phyloP scores from a whole-genome alignment of 35 echinoderm and acorn worm species.

The Antedon bifida region DNA sequence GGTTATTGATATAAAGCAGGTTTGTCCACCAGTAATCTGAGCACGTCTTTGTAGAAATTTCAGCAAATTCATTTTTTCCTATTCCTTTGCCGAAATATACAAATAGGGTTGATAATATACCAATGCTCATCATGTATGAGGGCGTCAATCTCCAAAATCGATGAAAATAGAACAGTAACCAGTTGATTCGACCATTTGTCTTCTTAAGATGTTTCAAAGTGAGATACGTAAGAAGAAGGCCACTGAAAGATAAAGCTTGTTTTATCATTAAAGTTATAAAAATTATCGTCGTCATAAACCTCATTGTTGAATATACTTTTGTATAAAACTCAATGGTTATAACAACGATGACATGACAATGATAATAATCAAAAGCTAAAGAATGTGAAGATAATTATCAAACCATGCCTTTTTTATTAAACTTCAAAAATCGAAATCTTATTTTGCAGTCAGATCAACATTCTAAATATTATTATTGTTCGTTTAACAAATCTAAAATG shows the following conservation, averaged over 20 bases:
- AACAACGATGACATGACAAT: too few species aligned
- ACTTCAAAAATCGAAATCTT: too few species aligned
- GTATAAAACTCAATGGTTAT: too few species aligned
- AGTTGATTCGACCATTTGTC: slow-evolving; percentile 28
- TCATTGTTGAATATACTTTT: too few species aligned
- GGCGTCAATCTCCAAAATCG: slow-evolving; percentile 36
- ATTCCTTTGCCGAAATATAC: slow-evolving; percentile 11
- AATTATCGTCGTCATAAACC: too few species aligned
- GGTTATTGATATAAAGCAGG: slow-evolving; percentile 37
- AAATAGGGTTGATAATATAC: not conserved
- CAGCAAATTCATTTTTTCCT: not conserved
- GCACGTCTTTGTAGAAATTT: not conserved
- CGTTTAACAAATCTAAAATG: too few species aligned
- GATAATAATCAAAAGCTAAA: too few species aligned
- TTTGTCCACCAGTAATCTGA: slow-evolving; percentile 37
- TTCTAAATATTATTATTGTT: too few species aligned
- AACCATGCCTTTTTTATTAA: too few species aligned
- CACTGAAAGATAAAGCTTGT: slow-evolving; percentile 21
- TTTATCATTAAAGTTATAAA: too few species aligned
- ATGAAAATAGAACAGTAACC: slow-evolving; percentile 34
- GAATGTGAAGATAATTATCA: too few species aligned
- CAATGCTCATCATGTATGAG: slow-evolving; percentile 18
- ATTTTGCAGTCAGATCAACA: too few species aligned
- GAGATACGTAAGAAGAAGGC: slow-evolving; percentile 27
- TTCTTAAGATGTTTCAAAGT: slow-evolving; percentile 24